Evolutionary conservation across 92 coral and sea anemone genomes (phyloP).

Genomic region (Siderastrea siderea): DNA sequence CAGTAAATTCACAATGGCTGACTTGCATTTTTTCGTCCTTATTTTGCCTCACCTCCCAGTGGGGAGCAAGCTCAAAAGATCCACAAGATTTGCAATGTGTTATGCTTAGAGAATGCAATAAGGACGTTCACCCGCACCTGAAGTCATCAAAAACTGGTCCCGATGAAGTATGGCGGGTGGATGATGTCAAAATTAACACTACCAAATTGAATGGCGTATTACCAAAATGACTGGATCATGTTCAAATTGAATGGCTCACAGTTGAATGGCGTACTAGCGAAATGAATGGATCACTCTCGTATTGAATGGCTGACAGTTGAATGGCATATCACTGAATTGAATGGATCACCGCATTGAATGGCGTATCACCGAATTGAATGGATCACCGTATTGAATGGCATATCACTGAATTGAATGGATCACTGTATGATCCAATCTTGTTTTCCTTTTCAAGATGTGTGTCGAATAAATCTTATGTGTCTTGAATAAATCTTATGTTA

Average conservation of each 20-base stretch:
- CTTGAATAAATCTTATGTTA: constrained; percentile 38
- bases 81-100: no score
- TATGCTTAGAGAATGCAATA: no score
- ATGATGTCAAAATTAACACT: constrained; percentile 45
- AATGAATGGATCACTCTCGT: neutral
- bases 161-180: constrained; percentile 44
- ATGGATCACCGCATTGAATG: neutral
- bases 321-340: neutral
- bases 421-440: no score
- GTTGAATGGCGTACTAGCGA: no score
- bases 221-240: constrained; percentile 49
- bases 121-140: no score
- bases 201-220: constrained; percentile 27
- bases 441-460: no score
- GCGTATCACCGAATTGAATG: constrained; percentile 1
- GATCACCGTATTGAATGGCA: constrained; percentile 23
- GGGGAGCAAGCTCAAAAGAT: no score
- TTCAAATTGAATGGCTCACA: constrained; percentile 24
- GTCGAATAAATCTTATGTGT: no score
- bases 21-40: no score
- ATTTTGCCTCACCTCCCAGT: no score
- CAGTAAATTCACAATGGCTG: no score
- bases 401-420: constrained; percentile 25
- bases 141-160: no score
- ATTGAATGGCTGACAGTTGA: neutral